A percentile compares a stretch with the other conserved stretches of the same genome.
Conservation (phyloP, 2,113 vertebrate species). For the Sander vitreus region DNA sequence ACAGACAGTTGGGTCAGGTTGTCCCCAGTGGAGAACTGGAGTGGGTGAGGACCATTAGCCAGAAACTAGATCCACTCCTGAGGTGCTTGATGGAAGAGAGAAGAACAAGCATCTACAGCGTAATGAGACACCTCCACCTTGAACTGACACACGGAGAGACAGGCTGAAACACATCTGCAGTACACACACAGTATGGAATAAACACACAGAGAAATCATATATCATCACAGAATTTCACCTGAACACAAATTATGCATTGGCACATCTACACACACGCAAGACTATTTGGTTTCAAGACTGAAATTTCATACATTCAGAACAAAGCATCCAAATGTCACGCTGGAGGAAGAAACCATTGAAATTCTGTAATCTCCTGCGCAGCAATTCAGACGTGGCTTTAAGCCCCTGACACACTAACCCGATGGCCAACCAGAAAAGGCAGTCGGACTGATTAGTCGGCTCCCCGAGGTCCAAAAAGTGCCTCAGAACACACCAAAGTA, state of each 20-base stretch:
- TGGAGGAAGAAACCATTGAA: slow-evolving; percentile 2
- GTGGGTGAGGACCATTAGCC: slow-evolving; percentile 67
- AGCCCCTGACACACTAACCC: too few species aligned
- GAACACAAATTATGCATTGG: background rate
- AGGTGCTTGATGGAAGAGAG: slow-evolving; percentile 45
- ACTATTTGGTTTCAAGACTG: background rate
- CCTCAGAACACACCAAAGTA: too few species aligned
- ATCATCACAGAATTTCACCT: background rate
- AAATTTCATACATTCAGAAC: background rate
- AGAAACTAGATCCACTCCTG: slow-evolving; percentile 68
- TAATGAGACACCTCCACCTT: slow-evolving; percentile 71
- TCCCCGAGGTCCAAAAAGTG: too few species aligned
- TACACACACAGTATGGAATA: background rate
- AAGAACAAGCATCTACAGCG: slow-evolving; percentile 47
- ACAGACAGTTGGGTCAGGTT: slow-evolving; percentile 61
- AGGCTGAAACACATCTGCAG: slow-evolving; percentile 23
- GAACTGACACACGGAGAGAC: slow-evolving; percentile 29
- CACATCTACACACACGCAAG: background rate
- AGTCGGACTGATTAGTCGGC: too few species aligned
- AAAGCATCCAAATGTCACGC: slow-evolving; percentile 22
- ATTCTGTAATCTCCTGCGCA: background rate
- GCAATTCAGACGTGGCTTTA: background rate
- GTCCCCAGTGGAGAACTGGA: slow-evolving; percentile 47
- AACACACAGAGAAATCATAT: background rate
- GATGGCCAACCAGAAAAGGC: too few species aligned